These are phyloP conservation scores for Percopsis omiscomaycus DNA, from an alignment of 2,797 vertebrate species.

Conservation along the genomic window DNA sequence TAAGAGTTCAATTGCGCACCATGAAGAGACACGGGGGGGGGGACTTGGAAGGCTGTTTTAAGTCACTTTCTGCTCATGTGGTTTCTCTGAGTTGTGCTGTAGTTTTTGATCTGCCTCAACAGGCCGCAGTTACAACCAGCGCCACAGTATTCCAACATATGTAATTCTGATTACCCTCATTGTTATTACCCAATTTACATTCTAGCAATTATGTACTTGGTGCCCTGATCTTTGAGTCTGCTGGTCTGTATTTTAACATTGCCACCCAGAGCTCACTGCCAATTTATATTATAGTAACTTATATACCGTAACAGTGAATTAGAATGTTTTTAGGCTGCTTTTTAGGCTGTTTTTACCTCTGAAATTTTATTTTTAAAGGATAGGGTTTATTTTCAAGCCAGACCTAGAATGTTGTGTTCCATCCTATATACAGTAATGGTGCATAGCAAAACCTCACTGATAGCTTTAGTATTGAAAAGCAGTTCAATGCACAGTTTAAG, in stretches of 20 bases:
- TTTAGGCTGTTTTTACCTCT: not conserved
- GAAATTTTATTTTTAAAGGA: too few relatives aligned
- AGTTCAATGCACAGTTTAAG: not conserved
- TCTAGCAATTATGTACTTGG: slow-evolving; percentile 9
- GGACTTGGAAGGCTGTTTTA: slow-evolving; percentile 34
- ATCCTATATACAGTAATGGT: too few relatives aligned
- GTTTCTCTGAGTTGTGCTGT: slow-evolving; percentile 21
- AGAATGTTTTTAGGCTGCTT: not conserved
- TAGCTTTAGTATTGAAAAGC: not conserved
- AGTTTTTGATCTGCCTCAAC: slow-evolving; percentile 30
- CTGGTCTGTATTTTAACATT: slow-evolving; percentile 44
- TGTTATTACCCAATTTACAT: not conserved
- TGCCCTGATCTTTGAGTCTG: slow-evolving; percentile 4
- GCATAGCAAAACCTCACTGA: too few relatives aligned
- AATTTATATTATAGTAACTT: slow-evolving; percentile 12
- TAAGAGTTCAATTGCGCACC: slow-evolving; percentile 66
- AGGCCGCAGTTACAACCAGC: slow-evolving; percentile 20
- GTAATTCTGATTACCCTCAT: slow-evolving; percentile 1
- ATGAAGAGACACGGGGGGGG: slow-evolving; percentile 50
- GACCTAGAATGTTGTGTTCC: too few relatives aligned
- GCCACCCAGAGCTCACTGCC: slow-evolving; percentile 30
- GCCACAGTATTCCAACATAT: not conserved
- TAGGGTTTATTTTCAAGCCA: not conserved
- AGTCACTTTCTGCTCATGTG: slow-evolving; percentile 37
- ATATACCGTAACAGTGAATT: too few relatives aligned